Evolutionary conservation across 2,797 vertebrate genomes (phyloP), one percentile per base, ranked within the genome.

Genomic region (Otolemur crassicaudatus): DNA sequence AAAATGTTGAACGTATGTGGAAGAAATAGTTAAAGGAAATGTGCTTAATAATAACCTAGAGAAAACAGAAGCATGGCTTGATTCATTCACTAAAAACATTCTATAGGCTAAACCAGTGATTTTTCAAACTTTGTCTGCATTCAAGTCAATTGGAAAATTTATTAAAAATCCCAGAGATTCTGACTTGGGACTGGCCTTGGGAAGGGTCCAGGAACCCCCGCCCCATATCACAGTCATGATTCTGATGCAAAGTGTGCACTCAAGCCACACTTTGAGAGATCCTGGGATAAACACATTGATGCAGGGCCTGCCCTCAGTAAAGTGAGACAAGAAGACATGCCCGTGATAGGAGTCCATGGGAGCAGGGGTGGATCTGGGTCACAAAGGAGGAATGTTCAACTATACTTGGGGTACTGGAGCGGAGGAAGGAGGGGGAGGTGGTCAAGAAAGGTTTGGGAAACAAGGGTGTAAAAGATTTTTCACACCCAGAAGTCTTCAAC

Each of bases 11-110:
- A 77, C 31, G 63, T 40, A 82, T 4, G 16, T 11, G 87, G 72
- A 88, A 92, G 58, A 93, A 96, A 94, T 23, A 76, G 34, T 87
- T 81, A 49, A 85, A 95, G 22, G 61, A 65, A 96, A 81, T 12
- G 16, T 73, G 25, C 16, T 91, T 82, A 80, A 90, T 82, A 80
- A 90, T 22, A 87, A 80, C n/a, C 70, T 79, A 81, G 46, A 73
- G 46, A 96, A 95, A 96, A 88, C 56, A 77, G 17, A 92, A 85
- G 25, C 56, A 34, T 58, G 56, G 29, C 31, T 94, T 56, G 40
- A 85, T 83, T 82, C 69, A 95, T 37, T 76, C 70, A 82, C 56
- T 87, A 70, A 87, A 72, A 94, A 94, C 43, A 69, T 70, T 80
- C 90, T 70, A 29, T 60, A 9, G 61, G 23, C 61, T 40, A 69